Evolutionary conservation across 2,888 invertebrate genomes (phyloP).

Genomic region (Orthosia gothica): DNA sequence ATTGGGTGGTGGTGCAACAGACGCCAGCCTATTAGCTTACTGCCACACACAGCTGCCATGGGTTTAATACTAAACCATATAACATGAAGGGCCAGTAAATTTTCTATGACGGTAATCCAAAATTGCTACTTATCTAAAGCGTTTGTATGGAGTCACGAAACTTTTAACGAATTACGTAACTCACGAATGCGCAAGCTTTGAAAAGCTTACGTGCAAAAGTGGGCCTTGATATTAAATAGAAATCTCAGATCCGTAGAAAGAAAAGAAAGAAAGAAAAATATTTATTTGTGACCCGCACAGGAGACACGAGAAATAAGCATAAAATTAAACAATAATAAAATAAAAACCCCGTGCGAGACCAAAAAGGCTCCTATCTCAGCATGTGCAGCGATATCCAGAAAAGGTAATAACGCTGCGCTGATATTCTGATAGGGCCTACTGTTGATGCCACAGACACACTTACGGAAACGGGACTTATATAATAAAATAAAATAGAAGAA

Average conservation of each 20-base stretch:
- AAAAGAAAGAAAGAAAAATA: too few relatives aligned
- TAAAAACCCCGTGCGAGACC: too few relatives aligned
- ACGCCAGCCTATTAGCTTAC: neutral
- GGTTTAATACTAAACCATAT: conserved; percentile 3
- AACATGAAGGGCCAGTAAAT: conserved; percentile 27
- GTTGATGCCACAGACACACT: too few relatives aligned
- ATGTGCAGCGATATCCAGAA: too few relatives aligned
- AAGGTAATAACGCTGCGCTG: too few relatives aligned
- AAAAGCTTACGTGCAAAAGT: neutral
- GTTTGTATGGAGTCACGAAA: conserved; percentile 23
- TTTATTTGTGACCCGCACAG: too few relatives aligned
- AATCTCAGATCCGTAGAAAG: neutral
- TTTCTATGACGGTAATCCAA: conserved; percentile 11
- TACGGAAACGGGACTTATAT: too few relatives aligned
- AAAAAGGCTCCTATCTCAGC: too few relatives aligned
- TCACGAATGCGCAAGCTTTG: conserved; percentile 19
- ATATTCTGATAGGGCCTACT: too few relatives aligned
- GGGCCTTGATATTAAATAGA: conserved; percentile 1
- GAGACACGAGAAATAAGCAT: too few relatives aligned
- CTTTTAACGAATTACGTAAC: conserved; percentile 29
- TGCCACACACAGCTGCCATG: neutral
- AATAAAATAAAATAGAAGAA: too few relatives aligned
- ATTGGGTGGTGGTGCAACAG: neutral
- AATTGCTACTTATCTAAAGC: conserved; percentile 23
- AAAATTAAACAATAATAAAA: too few relatives aligned